These are phyloP conservation scores for Acronicta alni DNA, from an alignment of 2,888 invertebrate genomes.

Conservation along the genomic window DNA sequence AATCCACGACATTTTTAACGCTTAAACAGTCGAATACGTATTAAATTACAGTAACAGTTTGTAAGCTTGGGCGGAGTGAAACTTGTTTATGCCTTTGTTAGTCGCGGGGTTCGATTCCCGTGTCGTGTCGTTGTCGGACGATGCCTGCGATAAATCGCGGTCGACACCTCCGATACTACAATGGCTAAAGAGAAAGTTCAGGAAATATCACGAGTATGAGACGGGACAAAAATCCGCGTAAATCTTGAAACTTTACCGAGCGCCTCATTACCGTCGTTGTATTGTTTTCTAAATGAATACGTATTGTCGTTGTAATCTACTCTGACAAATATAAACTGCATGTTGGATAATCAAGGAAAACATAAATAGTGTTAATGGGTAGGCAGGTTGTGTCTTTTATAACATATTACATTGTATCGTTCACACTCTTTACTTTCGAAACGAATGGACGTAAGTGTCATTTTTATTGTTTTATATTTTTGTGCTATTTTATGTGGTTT, in stretches of 20 bases:
- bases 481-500: neutral
- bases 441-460: neutral
- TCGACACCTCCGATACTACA: slow-evolving; percentile 83
- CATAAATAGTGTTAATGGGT: slow-evolving; percentile 48
- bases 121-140: slow-evolving; percentile 78
- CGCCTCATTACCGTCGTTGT: slow-evolving; percentile 49
- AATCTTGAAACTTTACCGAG: slow-evolving; percentile 53
- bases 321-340: slow-evolving; percentile 40
- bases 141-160: slow-evolving; percentile 81
- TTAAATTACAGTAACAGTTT: slow-evolving; percentile 56
- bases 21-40: slow-evolving; percentile 25
- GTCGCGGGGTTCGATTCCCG: slow-evolving; percentile 77
- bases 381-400: slow-evolving; percentile 31
- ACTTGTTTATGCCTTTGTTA: slow-evolving; percentile 70
- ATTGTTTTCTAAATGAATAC: slow-evolving; percentile 60
- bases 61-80: slow-evolving; percentile 62
- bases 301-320: slow-evolving; percentile 47
- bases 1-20: slow-evolving; percentile 34
- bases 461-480: neutral
- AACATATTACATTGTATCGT: slow-evolving; percentile 33
- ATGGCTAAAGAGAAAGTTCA: slow-evolving; percentile 84
- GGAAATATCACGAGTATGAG: slow-evolving; percentile 72
- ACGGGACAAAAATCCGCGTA: slow-evolving; percentile 70
- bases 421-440: slow-evolving; percentile 43
- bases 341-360: slow-evolving; percentile 44